phyloP scores from a whole-genome alignment of 2,888 invertebrate species.

The Elmis aenea region DNA sequence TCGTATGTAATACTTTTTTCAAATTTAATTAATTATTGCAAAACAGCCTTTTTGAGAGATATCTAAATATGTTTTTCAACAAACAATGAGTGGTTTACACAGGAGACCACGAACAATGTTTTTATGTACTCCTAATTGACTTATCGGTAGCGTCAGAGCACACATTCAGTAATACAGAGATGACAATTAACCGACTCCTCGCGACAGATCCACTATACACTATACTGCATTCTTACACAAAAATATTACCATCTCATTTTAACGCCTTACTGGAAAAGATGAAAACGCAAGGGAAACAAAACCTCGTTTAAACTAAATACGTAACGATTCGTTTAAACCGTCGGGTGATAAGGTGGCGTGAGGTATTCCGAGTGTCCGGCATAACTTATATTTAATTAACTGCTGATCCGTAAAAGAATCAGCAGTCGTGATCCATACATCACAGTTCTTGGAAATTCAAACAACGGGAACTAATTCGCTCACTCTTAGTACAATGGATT shows the following conservation, averaged over 20 bases:
- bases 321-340: slow-evolving; percentile 6
- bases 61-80: too few relatives aligned
- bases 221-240: not conserved
- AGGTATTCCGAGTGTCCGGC: slow-evolving; percentile 38
- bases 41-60: too few relatives aligned
- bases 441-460: slow-evolving; percentile 28
- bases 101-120: slow-evolving; percentile 25
- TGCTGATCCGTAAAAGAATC: slow-evolving; percentile 39
- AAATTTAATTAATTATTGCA: too few relatives aligned
- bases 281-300: not conserved
- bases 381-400: slow-evolving; percentile 44
- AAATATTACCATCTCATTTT: too few relatives aligned
- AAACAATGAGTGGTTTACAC: slow-evolving; percentile 7
- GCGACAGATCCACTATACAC: slow-evolving; percentile 14
- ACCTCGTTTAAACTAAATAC: not conserved
- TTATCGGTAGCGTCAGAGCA: slow-evolving; percentile 26
- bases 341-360: slow-evolving; percentile 36
- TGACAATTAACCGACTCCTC: slow-evolving; percentile 39
- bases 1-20: too few relatives aligned
- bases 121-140: slow-evolving; percentile 28
- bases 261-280: too few relatives aligned
- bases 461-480: slow-evolving; percentile 25
- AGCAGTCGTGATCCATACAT: slow-evolving; percentile 36
- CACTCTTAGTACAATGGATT: too few relatives aligned
- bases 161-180: slow-evolving; percentile 32